Percentiles rank a stretch among this genome's conserved stretches.
Conservation (phyloP, 2,113 vertebrate genomes). For the Brienomyrus brachyistius region DNA sequence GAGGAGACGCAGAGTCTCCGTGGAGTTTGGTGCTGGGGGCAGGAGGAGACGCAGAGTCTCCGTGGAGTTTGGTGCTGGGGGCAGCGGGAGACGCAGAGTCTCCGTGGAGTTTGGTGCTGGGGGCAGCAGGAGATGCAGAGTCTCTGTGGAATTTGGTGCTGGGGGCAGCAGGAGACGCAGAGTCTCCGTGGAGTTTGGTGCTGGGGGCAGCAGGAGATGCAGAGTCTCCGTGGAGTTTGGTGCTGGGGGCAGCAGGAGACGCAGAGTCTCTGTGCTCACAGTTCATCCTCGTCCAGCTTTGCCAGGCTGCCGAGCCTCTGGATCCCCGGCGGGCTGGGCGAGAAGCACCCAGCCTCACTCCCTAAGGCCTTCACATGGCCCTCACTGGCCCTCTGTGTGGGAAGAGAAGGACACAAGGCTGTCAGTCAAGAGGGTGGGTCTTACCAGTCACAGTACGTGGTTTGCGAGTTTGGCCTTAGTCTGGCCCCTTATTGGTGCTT, state of each 20-base stretch:
- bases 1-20: constrained; percentile 18
- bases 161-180: no score
- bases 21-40: not conserved
- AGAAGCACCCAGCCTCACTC: constrained; percentile 41
- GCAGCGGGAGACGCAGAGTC: constrained; percentile 14
- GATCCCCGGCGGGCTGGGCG: constrained; percentile 35
- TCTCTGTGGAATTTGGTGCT: no score
- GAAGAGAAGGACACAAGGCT: constrained; percentile 27
- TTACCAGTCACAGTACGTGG: no score
- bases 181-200: not conserved
- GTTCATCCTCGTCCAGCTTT: constrained; percentile 78
- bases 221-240: constrained; percentile 10
- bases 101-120: not conserved
- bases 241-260: not conserved
- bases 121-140: constrained; percentile 14
- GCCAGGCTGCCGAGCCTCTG: constrained; percentile 65
- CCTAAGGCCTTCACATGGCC: constrained; percentile 41
- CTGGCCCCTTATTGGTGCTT: not conserved
- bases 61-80: not conserved
- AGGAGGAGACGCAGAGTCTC: no score
- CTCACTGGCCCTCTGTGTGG: constrained; percentile 56
- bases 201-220: not conserved
- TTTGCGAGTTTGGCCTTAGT: not conserved
- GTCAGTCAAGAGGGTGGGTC: not conserved
- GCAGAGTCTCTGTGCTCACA: constrained; percentile 53